Evolutionary conservation across 1,140 invertebrate species (phyloP).

Genomic region (Drosophila orosa): DNA sequence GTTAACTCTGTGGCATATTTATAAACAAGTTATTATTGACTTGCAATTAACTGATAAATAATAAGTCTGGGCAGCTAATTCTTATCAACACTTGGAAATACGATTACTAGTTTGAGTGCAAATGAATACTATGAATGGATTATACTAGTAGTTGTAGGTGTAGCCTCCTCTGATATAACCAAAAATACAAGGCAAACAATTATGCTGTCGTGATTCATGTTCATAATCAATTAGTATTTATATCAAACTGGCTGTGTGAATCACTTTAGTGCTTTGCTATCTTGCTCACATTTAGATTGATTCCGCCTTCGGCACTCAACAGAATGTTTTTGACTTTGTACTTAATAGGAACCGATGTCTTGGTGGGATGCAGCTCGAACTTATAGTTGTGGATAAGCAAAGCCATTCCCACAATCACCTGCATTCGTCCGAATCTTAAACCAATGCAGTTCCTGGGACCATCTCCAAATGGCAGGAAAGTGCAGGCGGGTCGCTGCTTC

Average conservation of each 20-base stretch:
- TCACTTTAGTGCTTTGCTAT: neutral
- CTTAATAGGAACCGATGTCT: conserved; percentile 54
- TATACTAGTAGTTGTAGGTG: neutral
- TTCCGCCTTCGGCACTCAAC: conserved; percentile 49
- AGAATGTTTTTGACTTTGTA: conserved; percentile 39
- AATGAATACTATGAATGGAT: neutral
- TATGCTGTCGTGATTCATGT: neutral
- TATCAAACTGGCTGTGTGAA: neutral
- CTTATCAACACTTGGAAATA: neutral
- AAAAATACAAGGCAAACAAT: too few relatives aligned
- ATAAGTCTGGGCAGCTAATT: too few relatives aligned
- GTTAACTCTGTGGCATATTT: neutral
- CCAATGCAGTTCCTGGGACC: conserved; percentile 84
- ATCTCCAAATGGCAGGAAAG: conserved; percentile 65
- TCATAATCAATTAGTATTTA: neutral
- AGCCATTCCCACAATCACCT: conserved; percentile 86
- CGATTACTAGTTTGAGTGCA: neutral
- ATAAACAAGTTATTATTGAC: neutral
- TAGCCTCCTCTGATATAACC: too few relatives aligned
- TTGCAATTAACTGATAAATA: conserved; percentile 6
- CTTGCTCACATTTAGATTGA: conserved; percentile 51
- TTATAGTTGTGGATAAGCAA: conserved; percentile 74
- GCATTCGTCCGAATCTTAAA: conserved; percentile 87
- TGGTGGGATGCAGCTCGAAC: conserved; percentile 48
- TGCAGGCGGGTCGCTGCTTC: conserved; percentile 39